These are phyloP conservation scores for Diachasmimorpha longicaudata DNA, from an alignment of 1,140 invertebrate species.

Conservation along the genomic window DNA sequence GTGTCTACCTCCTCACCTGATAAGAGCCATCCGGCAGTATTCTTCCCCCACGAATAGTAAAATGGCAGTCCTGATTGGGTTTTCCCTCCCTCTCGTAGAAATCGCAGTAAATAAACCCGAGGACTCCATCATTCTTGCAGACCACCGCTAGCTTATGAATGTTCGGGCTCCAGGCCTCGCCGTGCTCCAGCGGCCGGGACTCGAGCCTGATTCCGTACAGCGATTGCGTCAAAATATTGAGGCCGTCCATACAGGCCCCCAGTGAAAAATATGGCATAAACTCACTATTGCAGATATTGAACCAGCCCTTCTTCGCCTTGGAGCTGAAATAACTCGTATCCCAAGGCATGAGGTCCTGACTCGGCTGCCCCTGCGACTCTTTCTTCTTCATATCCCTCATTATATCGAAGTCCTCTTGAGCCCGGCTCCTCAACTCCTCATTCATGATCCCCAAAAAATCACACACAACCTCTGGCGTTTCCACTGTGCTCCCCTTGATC, in stretches of 20 bases:
- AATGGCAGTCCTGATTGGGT: constrained; percentile 97
- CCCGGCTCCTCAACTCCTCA: constrained; percentile 69
- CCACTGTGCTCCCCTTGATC: constrained; percentile 85
- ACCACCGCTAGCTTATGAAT: constrained; percentile 89
- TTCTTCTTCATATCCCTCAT: constrained; percentile 78
- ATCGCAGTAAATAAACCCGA: constrained; percentile 98
- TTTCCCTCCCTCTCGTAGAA: constrained; percentile 90
- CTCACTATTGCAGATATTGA: constrained; percentile 72
- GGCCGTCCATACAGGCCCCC: constrained; percentile 94
- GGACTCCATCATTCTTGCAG: constrained; percentile 76
- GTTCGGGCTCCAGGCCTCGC: constrained; percentile 86
- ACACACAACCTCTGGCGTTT: constrained; percentile 77
- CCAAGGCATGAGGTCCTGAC: constrained; percentile 73
- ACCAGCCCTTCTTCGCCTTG: constrained; percentile 73
- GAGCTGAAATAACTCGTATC: constrained; percentile 83
- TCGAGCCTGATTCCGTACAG: constrained; percentile 84
- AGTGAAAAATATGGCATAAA: constrained; percentile 92
- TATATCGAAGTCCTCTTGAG: constrained; percentile 72
- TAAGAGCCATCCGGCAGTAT: constrained; percentile 80
- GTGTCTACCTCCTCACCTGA: constrained; percentile 64
- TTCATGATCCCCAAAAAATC: constrained; percentile 84
- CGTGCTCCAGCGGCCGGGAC: constrained; percentile 65
- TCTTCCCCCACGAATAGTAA: constrained; percentile 95
- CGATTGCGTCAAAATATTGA: constrained; percentile 82
- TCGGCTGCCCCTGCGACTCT: constrained; percentile 59